Evolutionary conservation across 2,113 vertebrate species (phyloP).

Genomic region (Petromus typicus): DNA sequence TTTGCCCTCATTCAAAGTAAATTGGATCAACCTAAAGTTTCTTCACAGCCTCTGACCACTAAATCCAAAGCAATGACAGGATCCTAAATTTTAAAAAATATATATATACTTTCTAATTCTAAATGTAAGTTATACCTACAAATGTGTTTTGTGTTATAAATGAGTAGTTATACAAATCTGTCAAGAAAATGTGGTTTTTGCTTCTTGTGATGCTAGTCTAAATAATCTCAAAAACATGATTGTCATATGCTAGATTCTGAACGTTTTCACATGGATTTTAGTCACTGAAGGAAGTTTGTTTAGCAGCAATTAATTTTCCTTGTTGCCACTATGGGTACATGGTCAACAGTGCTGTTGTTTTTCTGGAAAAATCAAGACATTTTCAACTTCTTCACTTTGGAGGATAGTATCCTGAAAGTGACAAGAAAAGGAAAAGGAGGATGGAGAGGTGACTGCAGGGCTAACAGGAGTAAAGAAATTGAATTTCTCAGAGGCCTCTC

Average conservation of each 20-base stretch:
- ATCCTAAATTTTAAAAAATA: constrained; percentile 16
- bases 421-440: not conserved
- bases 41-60: not conserved
- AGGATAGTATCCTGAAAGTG: not conserved
- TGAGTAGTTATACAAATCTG: not conserved
- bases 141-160: not conserved
- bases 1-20: constrained; percentile 5
- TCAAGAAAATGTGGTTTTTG: not conserved
- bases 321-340: not conserved
- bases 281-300: too few relatives aligned
- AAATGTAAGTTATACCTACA: constrained; percentile 13
- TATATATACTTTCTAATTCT: not conserved
- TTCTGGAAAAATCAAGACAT: not conserved
- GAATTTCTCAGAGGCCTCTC: not conserved
- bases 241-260: not conserved
- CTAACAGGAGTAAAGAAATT: not conserved
- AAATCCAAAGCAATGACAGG: not conserved
- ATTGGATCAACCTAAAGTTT: not conserved
- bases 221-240: constrained; percentile 24
- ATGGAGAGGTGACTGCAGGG: not conserved
- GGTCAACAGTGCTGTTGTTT: not conserved
- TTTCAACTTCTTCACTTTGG: not conserved
- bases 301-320: not conserved
- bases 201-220: not conserved
- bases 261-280: not conserved